Evolutionary conservation across 2,113 vertebrate genomes (phyloP).

Genomic region (Okapia johnstoni): DNA sequence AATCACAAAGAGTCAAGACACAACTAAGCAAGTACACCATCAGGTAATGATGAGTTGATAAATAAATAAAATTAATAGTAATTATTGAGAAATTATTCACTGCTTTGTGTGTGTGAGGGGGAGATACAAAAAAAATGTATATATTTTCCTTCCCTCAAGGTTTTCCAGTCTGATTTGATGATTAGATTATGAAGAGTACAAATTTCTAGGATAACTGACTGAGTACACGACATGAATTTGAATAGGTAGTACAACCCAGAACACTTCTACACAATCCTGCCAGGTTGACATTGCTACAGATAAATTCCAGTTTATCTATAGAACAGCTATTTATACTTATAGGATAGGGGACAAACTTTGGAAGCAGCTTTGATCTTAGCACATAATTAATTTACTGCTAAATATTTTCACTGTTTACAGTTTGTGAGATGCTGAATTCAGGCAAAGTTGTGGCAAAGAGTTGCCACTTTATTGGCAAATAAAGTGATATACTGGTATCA

Average conservation of each 20-base stretch:
- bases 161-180: slow-evolving; percentile 1
- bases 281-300: not conserved
- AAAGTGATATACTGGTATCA: slow-evolving; percentile 6
- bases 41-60: not conserved
- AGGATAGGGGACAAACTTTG: not conserved
- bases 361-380: not conserved
- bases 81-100: not conserved
- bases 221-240: not conserved
- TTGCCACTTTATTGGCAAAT: not conserved
- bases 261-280: not conserved
- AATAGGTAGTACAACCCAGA: not conserved
- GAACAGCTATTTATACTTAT: not conserved
- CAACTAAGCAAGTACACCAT: not conserved
- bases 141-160: not conserved
- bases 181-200: not conserved
- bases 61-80: not conserved
- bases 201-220: not conserved
- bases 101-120: not conserved
- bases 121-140: not conserved
- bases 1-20: not conserved
- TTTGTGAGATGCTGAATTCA: slow-evolving; percentile 1
- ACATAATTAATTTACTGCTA: slow-evolving; percentile 18
- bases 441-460: not conserved
- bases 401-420: not conserved
- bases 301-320: not conserved